Evolutionary conservation across 2,113 vertebrate species (phyloP).

Genomic region (Leucopsar rothschildi): DNA sequence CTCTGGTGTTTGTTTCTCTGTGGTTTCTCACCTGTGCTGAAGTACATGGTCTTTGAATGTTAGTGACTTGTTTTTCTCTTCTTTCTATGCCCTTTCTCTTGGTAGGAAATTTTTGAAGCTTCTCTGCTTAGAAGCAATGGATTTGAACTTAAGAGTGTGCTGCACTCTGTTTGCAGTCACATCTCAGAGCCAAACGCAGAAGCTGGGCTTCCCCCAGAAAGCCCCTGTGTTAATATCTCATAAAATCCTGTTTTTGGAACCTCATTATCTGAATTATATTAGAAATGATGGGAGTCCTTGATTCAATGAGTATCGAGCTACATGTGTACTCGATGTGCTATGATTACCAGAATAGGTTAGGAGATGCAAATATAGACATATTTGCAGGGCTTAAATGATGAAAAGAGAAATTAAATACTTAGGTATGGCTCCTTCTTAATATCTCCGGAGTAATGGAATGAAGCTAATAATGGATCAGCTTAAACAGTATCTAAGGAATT

Average conservation of each 20-base stretch:
- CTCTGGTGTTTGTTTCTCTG: neutral
- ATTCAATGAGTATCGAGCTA: neutral
- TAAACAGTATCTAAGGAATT: slow-evolving; percentile 20
- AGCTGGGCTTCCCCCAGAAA: neutral
- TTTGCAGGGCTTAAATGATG: neutral
- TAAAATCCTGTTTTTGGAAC: neutral
- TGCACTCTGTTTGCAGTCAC: neutral
- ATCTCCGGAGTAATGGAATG: neutral
- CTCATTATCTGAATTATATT: neutral
- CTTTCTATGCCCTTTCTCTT: neutral
- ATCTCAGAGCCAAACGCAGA: neutral
- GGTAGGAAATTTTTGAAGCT: neutral
- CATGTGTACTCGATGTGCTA: neutral
- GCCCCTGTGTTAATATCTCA: neutral
- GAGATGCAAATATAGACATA: neutral
- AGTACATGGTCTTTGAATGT: neutral
- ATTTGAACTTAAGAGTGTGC: neutral
- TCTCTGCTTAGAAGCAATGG: neutral
- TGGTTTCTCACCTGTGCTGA: neutral
- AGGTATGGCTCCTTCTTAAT: neutral
- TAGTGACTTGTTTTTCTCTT: neutral
- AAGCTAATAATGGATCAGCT: slow-evolving; percentile 2
- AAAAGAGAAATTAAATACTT: slow-evolving; percentile 27
- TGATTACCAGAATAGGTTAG: neutral
- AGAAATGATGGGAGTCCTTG: neutral